A percentile compares a stretch with the other conserved stretches of the same genome.
Evolutionary conservation across 2,888 invertebrate genomes (phyloP).

Genomic region (Maniola hyperantus): DNA sequence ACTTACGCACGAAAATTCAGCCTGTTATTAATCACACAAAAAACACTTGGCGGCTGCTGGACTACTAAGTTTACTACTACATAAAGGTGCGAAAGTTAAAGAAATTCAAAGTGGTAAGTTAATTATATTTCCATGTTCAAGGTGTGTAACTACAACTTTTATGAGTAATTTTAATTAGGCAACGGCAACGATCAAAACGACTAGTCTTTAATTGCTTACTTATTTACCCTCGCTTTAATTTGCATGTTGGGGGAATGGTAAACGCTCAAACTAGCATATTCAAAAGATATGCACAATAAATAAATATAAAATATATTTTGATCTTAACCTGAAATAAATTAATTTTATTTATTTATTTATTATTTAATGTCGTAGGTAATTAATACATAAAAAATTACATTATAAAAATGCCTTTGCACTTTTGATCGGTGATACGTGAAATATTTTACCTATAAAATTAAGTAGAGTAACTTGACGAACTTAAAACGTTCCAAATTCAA

Average conservation of each 20-base stretch:
- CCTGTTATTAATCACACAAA: too few species aligned
- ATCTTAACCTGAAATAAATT: too few species aligned
- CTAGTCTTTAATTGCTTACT: neutral
- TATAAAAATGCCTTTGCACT: neutral
- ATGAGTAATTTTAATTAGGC: neutral
- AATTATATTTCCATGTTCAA: too few species aligned
- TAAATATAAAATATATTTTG: too few species aligned
- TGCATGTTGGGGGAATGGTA: neutral
- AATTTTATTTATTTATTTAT: too few species aligned
- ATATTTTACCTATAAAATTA: neutral
- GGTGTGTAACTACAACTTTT: neutral
- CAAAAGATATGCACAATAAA: neutral
- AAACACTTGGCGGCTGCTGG: too few species aligned
- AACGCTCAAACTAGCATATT: constrained; percentile 1
- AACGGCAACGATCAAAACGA: neutral
- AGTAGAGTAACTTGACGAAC: too few species aligned
- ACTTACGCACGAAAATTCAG: too few species aligned
- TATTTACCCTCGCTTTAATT: constrained; percentile 1
- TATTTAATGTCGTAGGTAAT: neutral
- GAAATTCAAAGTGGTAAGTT: too few species aligned
- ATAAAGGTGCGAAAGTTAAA: too few species aligned
- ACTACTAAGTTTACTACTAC: too few species aligned
- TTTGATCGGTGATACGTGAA: constrained; percentile 6
- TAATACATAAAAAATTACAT: neutral
- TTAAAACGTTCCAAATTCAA: too few species aligned